phyloP scores from a whole-genome alignment of 1,140 invertebrate species.

The Oedothorax gibbosus region DNA sequence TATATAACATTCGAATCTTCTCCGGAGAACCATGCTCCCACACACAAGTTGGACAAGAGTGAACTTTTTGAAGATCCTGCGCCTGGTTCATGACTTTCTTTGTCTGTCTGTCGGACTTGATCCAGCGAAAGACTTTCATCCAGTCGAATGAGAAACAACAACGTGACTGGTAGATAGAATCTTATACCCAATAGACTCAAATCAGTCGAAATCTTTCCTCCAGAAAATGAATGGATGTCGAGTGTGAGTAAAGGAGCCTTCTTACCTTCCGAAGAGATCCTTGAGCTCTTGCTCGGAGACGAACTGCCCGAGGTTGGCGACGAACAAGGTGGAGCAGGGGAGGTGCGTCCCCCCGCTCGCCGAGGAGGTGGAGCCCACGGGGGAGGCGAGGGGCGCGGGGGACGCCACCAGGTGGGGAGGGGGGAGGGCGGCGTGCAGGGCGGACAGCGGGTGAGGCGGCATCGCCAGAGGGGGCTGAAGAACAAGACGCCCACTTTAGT shows the following conservation, averaged over 20 bases:
- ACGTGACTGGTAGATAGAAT: too few relatives aligned
- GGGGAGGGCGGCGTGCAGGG: constrained; percentile 68
- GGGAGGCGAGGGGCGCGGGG: constrained; percentile 79
- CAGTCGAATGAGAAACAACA: too few relatives aligned
- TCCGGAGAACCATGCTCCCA: too few relatives aligned
- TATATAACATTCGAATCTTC: too few relatives aligned
- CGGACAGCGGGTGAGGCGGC: constrained; percentile 59
- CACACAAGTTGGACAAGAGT: too few relatives aligned
- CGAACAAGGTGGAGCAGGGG: constrained; percentile 88
- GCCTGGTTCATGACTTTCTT: too few relatives aligned
- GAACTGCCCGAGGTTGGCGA: constrained; percentile 63
- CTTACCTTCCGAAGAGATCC: constrained; percentile 96
- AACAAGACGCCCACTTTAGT: neutral
- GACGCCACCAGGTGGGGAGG: constrained; percentile 64
- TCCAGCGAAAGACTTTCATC: too few relatives aligned
- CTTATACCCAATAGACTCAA: too few relatives aligned
- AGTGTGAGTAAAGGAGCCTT: constrained; percentile 40
- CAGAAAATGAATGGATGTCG: neutral
- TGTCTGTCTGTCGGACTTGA: too few relatives aligned
- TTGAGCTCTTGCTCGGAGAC: constrained; percentile 72
- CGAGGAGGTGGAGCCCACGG: constrained; percentile 80
- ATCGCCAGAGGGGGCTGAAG: constrained; percentile 74
- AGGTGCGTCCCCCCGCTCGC: constrained; percentile 71
- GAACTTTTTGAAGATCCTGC: too few relatives aligned
- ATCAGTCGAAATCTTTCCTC: too few relatives aligned